Evolutionary conservation across 2,113 vertebrate genomes (phyloP), one percentile per base, ranked within the genome.

Genomic region (Nerophis lumbriciformis): DNA sequence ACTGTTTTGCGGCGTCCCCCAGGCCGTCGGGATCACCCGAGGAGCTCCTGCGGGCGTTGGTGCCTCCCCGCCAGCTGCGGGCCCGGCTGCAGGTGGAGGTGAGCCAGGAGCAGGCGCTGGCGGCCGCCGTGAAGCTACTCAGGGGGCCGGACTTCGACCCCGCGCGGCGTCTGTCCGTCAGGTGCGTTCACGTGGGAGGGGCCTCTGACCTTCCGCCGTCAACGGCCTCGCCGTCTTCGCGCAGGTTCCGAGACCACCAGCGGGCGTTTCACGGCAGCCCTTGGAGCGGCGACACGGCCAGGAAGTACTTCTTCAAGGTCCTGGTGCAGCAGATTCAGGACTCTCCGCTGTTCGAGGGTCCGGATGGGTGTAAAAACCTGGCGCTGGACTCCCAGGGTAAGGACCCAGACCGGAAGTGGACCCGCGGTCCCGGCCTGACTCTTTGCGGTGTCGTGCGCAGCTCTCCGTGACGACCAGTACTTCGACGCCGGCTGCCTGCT

Each of bases 401-500:
- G 0, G 3, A 13, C 9, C 7, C 2, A 45, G 42, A 45, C 21
- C 5, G 28, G 1, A 28, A 28, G 28, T 28, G 28, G 28, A 28
- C 28, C 28, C 28, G 28, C 28, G 28, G 28, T 28, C 28, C 28
- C 28, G 2, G 28, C 28, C 9, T 10, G 6, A 28, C 42, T 53
- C 19, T 53, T 16, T 21, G 28, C 9, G 16, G 51, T 53, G 51
- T 10, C 12, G 15, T 53, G 6, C 7, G 15, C 65, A 93, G 75
- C 93, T 83, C 71, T 96, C 79, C 15, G 77, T 63, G 51, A 93
- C 65, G 83, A 96, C 48, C 76, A 94, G n/a, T 92, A 92, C 82
- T 91, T 82, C 6, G 90, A 96, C 35, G 72, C 88, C 0, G 87
- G 87, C 48, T 92, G 90, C 61, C 94, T 96, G 68, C 89, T 95